phyloP scores from a whole-genome alignment of 2,113 vertebrate species.

The Heptranchias perlo region DNA sequence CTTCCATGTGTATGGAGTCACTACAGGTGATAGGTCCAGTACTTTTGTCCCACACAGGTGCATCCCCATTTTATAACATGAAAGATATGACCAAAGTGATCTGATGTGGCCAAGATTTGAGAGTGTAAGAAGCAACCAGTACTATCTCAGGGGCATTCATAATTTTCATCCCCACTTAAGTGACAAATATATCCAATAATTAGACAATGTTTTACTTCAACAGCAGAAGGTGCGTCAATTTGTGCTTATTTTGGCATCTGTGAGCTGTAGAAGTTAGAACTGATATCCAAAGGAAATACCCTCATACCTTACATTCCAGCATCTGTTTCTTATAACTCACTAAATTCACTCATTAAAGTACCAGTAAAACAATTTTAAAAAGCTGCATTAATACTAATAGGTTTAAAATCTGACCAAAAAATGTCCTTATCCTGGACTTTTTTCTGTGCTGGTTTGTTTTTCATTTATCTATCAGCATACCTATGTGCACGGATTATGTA shows the following conservation, averaged over 20 bases:
- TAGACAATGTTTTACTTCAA: not conserved
- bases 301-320: slow-evolving; percentile 7
- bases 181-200: not conserved
- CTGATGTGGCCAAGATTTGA: not conserved
- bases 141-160: not conserved
- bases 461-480: not conserved
- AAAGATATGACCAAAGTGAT: not conserved
- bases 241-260: not conserved
- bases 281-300: not conserved
- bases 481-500: not conserved
- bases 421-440: not conserved
- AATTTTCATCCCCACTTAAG: not conserved
- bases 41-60: not conserved
- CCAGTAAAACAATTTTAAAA: not conserved
- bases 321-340: no score
- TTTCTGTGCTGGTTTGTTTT: not conserved
- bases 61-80: not conserved
- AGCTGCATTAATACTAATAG: not conserved
- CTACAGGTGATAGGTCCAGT: not conserved
- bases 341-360: not conserved
- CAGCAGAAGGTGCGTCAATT: not conserved
- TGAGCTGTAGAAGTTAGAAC: not conserved
- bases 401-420: not conserved
- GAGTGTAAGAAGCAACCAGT: not conserved
- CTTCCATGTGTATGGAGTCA: not conserved